These are phyloP conservation scores for Augochlorella aurata DNA, from an alignment of 2,888 invertebrate genomes.

Conservation along the genomic window DNA sequence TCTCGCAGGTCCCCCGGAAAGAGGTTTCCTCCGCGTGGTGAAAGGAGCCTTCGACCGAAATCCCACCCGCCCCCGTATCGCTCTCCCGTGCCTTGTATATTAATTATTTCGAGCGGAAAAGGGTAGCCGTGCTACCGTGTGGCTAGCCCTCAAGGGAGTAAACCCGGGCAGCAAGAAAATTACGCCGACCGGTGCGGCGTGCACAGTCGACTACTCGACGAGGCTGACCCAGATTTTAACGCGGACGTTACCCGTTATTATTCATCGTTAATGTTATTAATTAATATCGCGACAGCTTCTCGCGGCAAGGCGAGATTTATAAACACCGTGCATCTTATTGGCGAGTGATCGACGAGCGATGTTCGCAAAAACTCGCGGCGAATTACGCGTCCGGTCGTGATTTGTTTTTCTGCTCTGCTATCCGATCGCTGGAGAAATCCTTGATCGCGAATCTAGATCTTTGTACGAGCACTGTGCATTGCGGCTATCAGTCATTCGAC, in stretches of 20 bases:
- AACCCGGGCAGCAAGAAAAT: slow-evolving; percentile 39
- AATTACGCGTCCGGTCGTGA: no score
- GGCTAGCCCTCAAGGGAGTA: slow-evolving; percentile 29
- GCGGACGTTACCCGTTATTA: slow-evolving; percentile 14
- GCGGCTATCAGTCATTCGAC: background rate
- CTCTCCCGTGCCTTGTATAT: slow-evolving; percentile 77
- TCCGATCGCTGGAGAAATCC: background rate
- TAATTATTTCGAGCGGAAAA: slow-evolving; percentile 73
- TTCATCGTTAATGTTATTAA: slow-evolving; percentile 26
- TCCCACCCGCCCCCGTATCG: slow-evolving; percentile 67
- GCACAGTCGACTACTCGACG: slow-evolving; percentile 3
- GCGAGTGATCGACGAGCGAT: background rate
- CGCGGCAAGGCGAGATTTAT: slow-evolving; percentile 8
- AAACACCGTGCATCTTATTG: background rate
- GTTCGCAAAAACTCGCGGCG: no score
- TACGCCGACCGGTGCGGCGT: slow-evolving; percentile 9
- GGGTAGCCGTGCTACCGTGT: slow-evolving; percentile 45
- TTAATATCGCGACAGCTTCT: slow-evolving; percentile 10
- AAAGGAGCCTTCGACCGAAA: slow-evolving; percentile 52
- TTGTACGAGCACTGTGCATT: background rate
- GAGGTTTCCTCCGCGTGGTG: slow-evolving; percentile 12
- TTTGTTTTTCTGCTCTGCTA: no score
- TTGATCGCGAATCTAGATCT: background rate
- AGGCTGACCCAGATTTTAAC: slow-evolving; percentile 47
- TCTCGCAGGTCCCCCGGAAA: slow-evolving; percentile 35